These are phyloP conservation scores for Aphelenchoides bicaudatus DNA, from an alignment of 2,888 invertebrate genomes.

Conservation along the genomic window DNA sequence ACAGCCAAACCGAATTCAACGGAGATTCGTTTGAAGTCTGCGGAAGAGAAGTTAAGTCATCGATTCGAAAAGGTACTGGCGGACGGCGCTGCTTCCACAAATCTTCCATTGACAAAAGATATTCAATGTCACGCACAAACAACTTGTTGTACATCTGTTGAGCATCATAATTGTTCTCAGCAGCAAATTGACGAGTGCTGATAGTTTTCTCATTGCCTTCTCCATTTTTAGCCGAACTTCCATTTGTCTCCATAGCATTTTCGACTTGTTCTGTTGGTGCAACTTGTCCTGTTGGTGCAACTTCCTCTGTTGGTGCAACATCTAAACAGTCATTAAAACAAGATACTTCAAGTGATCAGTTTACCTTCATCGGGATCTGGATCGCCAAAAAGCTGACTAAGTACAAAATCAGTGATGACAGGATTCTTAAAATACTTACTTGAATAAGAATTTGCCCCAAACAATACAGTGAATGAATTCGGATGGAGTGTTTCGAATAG, in stretches of 20 bases:
- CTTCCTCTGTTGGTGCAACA: constrained; percentile 11
- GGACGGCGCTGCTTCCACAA: constrained; percentile 83
- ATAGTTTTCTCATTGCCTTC: not conserved
- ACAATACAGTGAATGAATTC: constrained; percentile 99
- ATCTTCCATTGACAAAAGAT: constrained; percentile 86
- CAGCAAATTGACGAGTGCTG: constrained; percentile 71
- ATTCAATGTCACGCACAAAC: constrained; percentile 88
- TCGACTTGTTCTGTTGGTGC: constrained; percentile 1
- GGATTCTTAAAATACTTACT: constrained; percentile 67
- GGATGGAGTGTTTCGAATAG: constrained; percentile 96
- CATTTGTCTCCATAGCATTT: no score
- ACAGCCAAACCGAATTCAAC: constrained; percentile 38
- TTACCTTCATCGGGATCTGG: constrained; percentile 93
- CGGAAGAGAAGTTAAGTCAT: constrained; percentile 65
- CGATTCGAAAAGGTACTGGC: constrained; percentile 72
- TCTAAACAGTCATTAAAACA: constrained; percentile 78
- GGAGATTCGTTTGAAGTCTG: constrained; percentile 49
- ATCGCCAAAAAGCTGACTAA: constrained; percentile 91
- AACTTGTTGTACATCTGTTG: constrained; percentile 84
- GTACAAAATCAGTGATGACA: constrained; percentile 36
- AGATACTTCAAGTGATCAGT: no score
- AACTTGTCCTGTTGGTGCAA: not conserved
- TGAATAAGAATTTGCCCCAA: constrained; percentile 98
- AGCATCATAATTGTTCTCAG: constrained; percentile 76
- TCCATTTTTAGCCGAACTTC: no score